Evolutionary conservation across 2,113 vertebrate species (phyloP), one percentile per base, ranked within the genome.

Genomic region (zebrafish (Danio rerio)): DNA sequence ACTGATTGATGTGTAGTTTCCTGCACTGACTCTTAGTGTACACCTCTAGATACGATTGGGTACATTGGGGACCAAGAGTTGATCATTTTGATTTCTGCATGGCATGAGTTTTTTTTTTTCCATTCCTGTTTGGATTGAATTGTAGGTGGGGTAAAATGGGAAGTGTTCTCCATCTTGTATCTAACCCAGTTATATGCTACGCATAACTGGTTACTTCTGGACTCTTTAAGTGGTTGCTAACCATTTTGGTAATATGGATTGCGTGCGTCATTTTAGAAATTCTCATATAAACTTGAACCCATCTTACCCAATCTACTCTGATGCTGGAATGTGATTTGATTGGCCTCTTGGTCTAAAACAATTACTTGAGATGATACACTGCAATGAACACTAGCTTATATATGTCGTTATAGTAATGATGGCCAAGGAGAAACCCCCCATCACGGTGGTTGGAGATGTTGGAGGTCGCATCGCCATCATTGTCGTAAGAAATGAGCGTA

Each of bases 401-500:
- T 68, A 88, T 88, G 85, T 77, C 58, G 77, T 91, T 87, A 15
- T 89, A 99, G 98, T 99, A 89, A 98, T 99, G 98, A 99, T 99
- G 95, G 97, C 98, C 89, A 99, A 99, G 88, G 98, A 99, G 92
- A 99, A 99, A 86, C 98, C 98, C 0, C 98, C 98, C 0, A 99
- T 99, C 80, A 99, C 97, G 5, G 98, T 99, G 8, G 98, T 99
- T 0, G 98, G 98, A 91, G 98, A 99, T 0, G 98, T 99, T 13
- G 98, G 98, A 82, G 98, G 98, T 80, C 95, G 98, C 88, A 99
- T 99, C 69, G 97, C 98, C 50, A 99, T 99, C 85, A 98, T 99
- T 70, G 96, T 99, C 93, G 98, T 99, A 95, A 86, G 96, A 52
- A 66, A n/a, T 43, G 31, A 3, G 5, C n/a, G 20, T 80, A 13